Percentiles rank a stretch among this genome's conserved stretches.
These are phyloP conservation scores for Tetramorium parvispinum DNA, from an alignment of 1,140 invertebrate genomes.

Conservation along the genomic window DNA sequence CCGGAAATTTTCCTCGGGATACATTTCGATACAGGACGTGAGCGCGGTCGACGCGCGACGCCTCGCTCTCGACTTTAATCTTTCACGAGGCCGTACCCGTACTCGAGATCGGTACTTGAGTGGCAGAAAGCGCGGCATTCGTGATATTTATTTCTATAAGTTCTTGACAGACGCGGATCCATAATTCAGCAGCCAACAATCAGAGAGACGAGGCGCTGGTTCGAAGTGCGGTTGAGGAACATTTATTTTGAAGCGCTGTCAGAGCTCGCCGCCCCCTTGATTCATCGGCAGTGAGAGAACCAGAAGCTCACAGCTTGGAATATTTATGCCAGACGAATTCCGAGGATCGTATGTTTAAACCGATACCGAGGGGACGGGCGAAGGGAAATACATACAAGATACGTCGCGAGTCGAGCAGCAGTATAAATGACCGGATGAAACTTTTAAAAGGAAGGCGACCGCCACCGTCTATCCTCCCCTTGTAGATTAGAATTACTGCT, in stretches of 20 bases:
- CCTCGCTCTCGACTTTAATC: constrained; percentile 42
- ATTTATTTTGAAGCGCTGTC: constrained; percentile 60
- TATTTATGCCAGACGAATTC: constrained; percentile 52
- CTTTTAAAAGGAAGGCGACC: constrained; percentile 41
- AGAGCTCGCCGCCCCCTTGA: constrained; percentile 26
- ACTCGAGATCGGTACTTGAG: constrained; percentile 18
- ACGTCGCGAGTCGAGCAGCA: constrained; percentile 47
- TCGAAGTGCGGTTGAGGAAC: constrained; percentile 44
- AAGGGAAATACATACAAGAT: constrained; percentile 21
- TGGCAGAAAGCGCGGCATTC: constrained; percentile 2
- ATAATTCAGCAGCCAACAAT: constrained; percentile 59
- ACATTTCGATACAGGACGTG: neutral
- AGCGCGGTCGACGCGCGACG: neutral
- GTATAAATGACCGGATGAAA: constrained; percentile 57
- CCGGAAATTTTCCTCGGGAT: constrained; percentile 21
- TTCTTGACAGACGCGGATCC: constrained; percentile 50
- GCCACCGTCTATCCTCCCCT: neutral
- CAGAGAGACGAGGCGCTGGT: constrained; percentile 39
- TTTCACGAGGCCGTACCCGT: constrained; percentile 25
- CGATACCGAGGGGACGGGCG: neutral
- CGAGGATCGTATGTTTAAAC: constrained; percentile 38
- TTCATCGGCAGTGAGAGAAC: constrained; percentile 43
- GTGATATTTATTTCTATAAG: constrained; percentile 55
- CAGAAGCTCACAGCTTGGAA: constrained; percentile 29
- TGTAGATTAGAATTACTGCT: constrained; percentile 50